Conservation (phyloP, 2,888 invertebrate genomes). For the Mechanitis mazaeus region DNA sequence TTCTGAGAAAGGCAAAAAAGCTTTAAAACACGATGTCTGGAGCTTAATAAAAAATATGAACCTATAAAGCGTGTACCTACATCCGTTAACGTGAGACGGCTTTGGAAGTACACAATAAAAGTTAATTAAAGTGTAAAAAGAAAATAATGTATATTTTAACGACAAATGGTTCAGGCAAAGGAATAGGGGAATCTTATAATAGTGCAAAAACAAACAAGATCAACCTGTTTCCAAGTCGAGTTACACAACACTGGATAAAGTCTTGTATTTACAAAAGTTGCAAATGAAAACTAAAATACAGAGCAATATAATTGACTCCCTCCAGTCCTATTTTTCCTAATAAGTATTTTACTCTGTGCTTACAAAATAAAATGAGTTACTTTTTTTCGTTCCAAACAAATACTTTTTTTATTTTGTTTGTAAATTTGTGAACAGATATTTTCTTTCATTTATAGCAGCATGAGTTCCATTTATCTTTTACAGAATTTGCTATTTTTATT, state of each 20-base stretch:
- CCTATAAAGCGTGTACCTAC: constrained; percentile 31
- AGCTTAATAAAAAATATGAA: constrained; percentile 21
- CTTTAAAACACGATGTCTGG: constrained; percentile 21
- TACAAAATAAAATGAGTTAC: neutral
- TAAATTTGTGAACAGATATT: no score
- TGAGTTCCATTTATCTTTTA: neutral
- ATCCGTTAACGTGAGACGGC: no score
- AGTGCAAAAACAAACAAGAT: constrained; percentile 68
- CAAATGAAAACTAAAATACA: no score
- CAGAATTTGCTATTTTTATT: no score
- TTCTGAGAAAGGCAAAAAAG: constrained; percentile 35
- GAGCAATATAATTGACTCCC: constrained; percentile 9
- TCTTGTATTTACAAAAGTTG: constrained; percentile 35
- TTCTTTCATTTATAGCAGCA: no score
- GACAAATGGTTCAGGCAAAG: neutral
- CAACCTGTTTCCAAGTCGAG: constrained; percentile 48
- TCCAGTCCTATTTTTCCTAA: no score
- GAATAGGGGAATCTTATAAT: constrained; percentile 60
- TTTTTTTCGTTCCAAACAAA: neutral
- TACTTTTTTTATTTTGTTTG: no score
- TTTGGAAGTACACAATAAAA: neutral
- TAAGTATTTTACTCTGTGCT: neutral
- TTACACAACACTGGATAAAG: constrained; percentile 61
- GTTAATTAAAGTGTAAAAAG: constrained; percentile 3
- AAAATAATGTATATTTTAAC: no score